These are phyloP conservation scores for Gallinago media DNA, from an alignment of 2,113 vertebrate species.

Conservation along the genomic window DNA sequence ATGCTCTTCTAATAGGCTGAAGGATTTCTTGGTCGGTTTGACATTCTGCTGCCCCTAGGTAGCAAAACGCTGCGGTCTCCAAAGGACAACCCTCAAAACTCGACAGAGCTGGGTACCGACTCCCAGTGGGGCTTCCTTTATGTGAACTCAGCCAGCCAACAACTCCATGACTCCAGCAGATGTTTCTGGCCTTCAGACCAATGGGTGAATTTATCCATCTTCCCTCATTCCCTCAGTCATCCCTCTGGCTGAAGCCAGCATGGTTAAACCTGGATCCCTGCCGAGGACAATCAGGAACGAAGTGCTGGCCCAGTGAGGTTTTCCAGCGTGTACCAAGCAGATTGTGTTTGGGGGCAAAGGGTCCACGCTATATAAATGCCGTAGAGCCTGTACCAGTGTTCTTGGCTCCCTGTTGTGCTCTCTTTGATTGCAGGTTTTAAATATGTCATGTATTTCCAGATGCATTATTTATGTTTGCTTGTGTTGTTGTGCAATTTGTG, in stretches of 20 bases:
- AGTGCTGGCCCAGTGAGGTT: conserved; percentile 40
- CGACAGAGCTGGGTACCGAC: conserved; percentile 20
- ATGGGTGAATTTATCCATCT: conserved; percentile 64
- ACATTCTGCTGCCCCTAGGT: conserved; percentile 56
- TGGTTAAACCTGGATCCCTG: conserved; percentile 65
- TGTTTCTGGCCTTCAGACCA: conserved; percentile 69
- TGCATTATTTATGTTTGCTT: conserved; percentile 59
- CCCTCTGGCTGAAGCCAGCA: conserved; percentile 38
- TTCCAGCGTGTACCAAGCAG: conserved; percentile 44
- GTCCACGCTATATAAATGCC: conserved; percentile 25
- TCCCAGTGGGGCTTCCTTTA: conserved; percentile 39
- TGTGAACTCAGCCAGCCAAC: conserved; percentile 71
- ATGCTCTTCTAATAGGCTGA: neutral
- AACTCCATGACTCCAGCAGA: conserved; percentile 74
- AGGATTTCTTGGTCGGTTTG: neutral
- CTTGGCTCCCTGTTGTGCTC: neutral
- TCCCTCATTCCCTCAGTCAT: conserved; percentile 63
- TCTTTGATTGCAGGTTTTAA: conserved; percentile 46
- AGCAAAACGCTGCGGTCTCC: neutral
- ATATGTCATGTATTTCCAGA: conserved; percentile 30
- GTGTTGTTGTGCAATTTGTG: conserved; percentile 72
- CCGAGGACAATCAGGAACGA: conserved; percentile 68
- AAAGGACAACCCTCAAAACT: conserved; percentile 56
- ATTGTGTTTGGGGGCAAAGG: conserved; percentile 43
- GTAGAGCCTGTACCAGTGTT: conserved; percentile 6